Evolutionary conservation across 2,797 vertebrate species (phyloP).

Genomic region (Cephalopachus bancanus): DNA sequence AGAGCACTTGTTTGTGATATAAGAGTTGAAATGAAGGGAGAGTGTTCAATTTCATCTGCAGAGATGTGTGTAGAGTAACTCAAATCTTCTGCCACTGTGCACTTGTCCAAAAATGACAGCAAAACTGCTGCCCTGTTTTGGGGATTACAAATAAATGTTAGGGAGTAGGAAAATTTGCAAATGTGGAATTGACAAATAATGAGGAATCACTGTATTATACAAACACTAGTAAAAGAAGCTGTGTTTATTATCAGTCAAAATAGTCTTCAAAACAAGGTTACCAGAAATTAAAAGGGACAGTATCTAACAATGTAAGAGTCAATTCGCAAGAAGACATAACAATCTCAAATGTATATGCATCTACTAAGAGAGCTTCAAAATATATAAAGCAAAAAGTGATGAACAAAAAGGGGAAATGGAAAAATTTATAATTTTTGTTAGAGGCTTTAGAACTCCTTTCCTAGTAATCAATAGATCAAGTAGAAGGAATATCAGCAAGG

Average conservation of each 20-base stretch:
- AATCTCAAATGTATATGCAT: not conserved
- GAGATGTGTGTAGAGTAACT: not conserved
- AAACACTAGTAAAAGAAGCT: slow-evolving; percentile 26
- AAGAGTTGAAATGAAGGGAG: not conserved
- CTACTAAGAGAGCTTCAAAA: not conserved
- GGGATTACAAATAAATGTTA: not conserved
- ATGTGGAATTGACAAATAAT: not conserved
- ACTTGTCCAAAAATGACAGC: not conserved
- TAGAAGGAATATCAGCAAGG: not conserved
- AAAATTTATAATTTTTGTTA: not conserved
- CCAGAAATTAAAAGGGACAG: not conserved
- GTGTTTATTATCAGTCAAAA: not conserved
- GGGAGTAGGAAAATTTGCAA: not conserved
- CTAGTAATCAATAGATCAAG: not conserved
- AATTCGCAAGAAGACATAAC: not conserved
- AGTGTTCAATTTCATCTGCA: not conserved
- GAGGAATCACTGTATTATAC: not conserved
- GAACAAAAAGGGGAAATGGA: not conserved
- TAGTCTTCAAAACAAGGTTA: not conserved
- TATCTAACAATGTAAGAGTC: not conserved
- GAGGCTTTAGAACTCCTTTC: not conserved
- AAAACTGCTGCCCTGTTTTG: not conserved
- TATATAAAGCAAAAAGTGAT: not conserved
- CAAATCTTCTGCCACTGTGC: not conserved
- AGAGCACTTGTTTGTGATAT: not conserved